These are phyloP conservation scores for Oryzias sinensis DNA, from an alignment of 2,797 vertebrate species.

Conservation along the genomic window DNA sequence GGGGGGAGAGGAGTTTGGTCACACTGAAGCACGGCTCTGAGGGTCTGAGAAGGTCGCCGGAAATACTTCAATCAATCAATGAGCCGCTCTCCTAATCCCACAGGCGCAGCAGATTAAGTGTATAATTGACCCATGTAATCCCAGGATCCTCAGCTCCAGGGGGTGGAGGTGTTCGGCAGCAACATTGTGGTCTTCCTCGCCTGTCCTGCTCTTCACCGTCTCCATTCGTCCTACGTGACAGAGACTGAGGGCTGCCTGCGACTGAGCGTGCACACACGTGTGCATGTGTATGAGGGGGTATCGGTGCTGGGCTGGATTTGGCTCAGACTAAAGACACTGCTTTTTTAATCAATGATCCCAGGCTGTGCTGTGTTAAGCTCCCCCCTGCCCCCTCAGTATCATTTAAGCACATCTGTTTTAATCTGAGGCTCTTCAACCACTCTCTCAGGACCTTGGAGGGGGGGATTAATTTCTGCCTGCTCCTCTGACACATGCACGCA, in stretches of 20 bases:
- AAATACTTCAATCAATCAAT: conserved; percentile 94
- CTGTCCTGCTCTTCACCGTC: conserved; percentile 4
- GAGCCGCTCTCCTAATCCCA: conserved; percentile 86
- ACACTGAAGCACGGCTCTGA: conserved; percentile 77
- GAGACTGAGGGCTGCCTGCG: conserved; percentile 6
- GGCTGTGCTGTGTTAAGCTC: conserved; percentile 82
- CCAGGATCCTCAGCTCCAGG: conserved; percentile 81
- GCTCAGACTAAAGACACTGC: conserved; percentile 86
- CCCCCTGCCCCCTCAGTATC: conserved; percentile 42
- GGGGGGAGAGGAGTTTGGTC: conserved; percentile 61
- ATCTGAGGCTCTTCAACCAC: conserved; percentile 89
- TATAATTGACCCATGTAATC: conserved; percentile 99
- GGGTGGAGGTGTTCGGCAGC: conserved; percentile 10
- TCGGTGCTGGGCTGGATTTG: conserved; percentile 85
- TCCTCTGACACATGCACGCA: conserved; percentile 8
- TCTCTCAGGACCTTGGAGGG: conserved; percentile 84
- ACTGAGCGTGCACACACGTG: not conserved
- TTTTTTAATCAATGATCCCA: conserved; percentile 98
- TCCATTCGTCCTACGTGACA: not conserved
- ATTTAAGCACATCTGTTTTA: conserved; percentile 96
- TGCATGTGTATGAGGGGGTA: not conserved
- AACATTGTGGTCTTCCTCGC: conserved; percentile 27
- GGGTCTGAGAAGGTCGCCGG: conserved; percentile 92
- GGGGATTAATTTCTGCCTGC: conserved; percentile 78
- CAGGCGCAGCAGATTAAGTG: conserved; percentile 90